Evolutionary conservation across 2,797 vertebrate genomes (phyloP).

Genomic region (Myoxocephalus aenaeus): DNA sequence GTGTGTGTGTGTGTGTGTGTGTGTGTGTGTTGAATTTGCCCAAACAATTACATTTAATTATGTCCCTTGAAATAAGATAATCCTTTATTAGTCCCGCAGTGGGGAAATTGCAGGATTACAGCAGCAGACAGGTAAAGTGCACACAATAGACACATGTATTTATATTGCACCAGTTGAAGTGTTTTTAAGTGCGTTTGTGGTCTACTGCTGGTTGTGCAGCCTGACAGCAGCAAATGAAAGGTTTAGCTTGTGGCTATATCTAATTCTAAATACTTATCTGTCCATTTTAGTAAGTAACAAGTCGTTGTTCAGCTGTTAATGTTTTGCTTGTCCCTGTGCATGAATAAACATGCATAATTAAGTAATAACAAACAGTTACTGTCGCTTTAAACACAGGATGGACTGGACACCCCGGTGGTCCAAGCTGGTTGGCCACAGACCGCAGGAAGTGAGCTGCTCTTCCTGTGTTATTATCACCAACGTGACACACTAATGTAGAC

Average conservation of each 20-base stretch:
- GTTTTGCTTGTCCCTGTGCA: not conserved
- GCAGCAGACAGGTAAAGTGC: too few species aligned
- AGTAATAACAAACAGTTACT: not conserved
- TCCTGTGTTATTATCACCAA: conserved; percentile 54
- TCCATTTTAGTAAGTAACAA: not conserved
- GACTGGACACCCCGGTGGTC: not conserved
- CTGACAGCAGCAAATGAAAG: not conserved
- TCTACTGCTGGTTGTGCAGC: too few species aligned
- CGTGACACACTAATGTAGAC: conserved; percentile 3
- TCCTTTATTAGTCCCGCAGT: too few species aligned
- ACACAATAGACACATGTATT: too few species aligned
- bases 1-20: not conserved
- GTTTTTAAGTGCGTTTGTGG: too few species aligned
- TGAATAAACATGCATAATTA: not conserved
- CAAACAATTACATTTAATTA: not conserved
- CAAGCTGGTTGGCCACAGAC: conserved; percentile 53
- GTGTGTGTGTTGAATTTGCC: not conserved
- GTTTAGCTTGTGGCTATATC: not conserved
- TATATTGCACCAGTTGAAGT: too few species aligned
- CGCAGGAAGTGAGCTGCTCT: conserved; percentile 52
- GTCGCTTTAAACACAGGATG: conserved; percentile 39
- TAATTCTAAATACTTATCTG: not conserved
- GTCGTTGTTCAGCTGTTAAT: not conserved
- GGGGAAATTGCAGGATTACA: too few species aligned
- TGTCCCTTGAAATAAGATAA: not conserved